phyloP scores from a whole-genome alignment of 2,888 invertebrate species.

The Opisthograptis luteolata region DNA sequence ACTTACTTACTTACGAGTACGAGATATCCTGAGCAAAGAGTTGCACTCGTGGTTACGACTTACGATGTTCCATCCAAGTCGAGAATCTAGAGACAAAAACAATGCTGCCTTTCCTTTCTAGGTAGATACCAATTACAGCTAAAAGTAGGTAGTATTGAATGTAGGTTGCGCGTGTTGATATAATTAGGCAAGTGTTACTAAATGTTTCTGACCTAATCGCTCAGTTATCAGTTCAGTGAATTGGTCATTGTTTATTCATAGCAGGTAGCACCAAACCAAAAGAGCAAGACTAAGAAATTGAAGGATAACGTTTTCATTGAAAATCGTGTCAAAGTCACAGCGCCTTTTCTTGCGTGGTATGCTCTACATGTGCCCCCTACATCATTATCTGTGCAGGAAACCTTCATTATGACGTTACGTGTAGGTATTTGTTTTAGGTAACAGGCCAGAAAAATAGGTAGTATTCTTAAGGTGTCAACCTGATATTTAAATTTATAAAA shows the following conservation, averaged over 20 bases:
- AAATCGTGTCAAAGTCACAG: constrained; percentile 9
- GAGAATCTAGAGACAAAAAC: no score
- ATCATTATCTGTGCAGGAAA: neutral
- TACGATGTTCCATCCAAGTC: no score
- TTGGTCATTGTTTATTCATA: constrained; percentile 3
- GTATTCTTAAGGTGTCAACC: no score
- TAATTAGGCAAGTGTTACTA: constrained; percentile 8
- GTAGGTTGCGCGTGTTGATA: neutral
- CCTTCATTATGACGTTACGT: neutral
- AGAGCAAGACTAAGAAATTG: constrained; percentile 10
- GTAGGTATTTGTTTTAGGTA: no score
- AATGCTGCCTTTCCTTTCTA: no score
- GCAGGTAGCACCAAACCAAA: constrained; percentile 2
- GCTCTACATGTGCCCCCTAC: neutral
- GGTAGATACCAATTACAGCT: no score
- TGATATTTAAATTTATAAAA: no score
- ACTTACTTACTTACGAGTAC: no score
- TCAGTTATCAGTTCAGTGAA: neutral
- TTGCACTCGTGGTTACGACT: no score
- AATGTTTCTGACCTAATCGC: constrained; percentile 11
- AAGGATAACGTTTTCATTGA: constrained; percentile 9
- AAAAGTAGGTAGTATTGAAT: no score
- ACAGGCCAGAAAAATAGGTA: no score
- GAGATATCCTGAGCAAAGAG: no score
- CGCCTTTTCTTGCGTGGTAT: neutral